Base-by-base conservation (phyloP, 1,140 invertebrate genomes). In the Adelges cooleyi region DNA sequence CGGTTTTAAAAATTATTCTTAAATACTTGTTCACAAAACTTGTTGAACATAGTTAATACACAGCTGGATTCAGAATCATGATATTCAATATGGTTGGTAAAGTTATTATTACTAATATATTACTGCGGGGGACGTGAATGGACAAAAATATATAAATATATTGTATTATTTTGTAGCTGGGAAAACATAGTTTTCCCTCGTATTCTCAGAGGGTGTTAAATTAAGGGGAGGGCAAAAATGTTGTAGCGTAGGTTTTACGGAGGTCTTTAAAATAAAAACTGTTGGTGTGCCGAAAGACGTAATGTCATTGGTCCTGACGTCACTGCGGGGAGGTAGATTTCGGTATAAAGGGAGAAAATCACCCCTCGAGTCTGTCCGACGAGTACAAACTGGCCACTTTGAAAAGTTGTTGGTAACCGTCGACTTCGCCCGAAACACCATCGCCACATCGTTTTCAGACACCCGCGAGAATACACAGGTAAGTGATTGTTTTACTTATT, bases 401-500 rank as follows among this genome's bases (percentile, higher is more conserved):
- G 54, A 59, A 59, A 59, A 59, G 40, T 59, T 46, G 54, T 59
- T 59, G 54, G 42, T 59, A 59, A 59, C 54, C 38, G 54, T 42
- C 54, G 54, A 59, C 54, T 59, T 27, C 25, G 23, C 23, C 22
- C 38, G 25, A 40, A 59, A 29, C 54, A 44, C 54, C 38, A 29
- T n/a, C 38, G 38, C 15, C 9, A 44, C 54, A 54, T 33, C 22
- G 52, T 54, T 40, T 54, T 54, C 23, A 40, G 11, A n/a, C 52
- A 3, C 36, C 20, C 4, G 15, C 25, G 23, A 20, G n/a, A 15
- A 22, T 17, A n/a, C 20, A 54, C 52, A 54, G 52, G 52, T 54
- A 54, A 53, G n/a, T 22, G 15, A 42, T 22, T 53, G 5, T 33
- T 38, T 33, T 22, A n/a, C n/a, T n/a, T n/a, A n/a, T n/a, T n/a